These are phyloP conservation scores for Asobara japonica DNA, from an alignment of 1,140 invertebrate genomes.

Conservation along the genomic window DNA sequence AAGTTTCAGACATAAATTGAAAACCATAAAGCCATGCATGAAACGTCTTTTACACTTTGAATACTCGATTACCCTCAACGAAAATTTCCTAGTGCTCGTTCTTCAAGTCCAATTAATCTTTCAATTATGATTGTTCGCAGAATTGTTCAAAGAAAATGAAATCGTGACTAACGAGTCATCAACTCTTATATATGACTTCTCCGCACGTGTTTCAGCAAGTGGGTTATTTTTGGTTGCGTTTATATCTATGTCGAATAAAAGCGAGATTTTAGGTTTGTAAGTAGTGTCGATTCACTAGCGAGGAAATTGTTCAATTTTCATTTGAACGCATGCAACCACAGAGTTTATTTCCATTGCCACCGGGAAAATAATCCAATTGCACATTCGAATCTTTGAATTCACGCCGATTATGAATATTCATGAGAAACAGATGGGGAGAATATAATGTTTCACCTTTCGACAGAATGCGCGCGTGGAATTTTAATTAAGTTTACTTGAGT, in stretches of 20 bases:
- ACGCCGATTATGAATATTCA: background rate
- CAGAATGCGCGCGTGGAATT: background rate
- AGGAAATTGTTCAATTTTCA: background rate
- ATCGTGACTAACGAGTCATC: slow-evolving; percentile 1
- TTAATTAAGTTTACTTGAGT: background rate
- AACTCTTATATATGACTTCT: background rate
- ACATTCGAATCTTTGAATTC: background rate
- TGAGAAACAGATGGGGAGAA: background rate
- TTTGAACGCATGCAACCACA: background rate
- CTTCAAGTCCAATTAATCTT: background rate
- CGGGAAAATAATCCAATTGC: slow-evolving; percentile 9
- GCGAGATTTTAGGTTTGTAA: background rate
- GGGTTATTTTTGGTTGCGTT: background rate
- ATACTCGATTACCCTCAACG: background rate
- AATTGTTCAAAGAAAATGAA: background rate
- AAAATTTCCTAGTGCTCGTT: background rate
- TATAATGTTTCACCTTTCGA: slow-evolving; percentile 12
- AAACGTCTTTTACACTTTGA: background rate
- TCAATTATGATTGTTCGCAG: background rate
- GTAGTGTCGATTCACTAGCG: background rate
- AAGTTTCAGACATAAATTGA: background rate
- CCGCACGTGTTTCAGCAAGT: background rate
- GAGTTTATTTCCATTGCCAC: background rate
- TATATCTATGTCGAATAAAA: background rate
- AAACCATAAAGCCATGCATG: background rate